Evolutionary conservation across 2,888 invertebrate genomes (phyloP).

Genomic region (Toxonevra muliebris): DNA sequence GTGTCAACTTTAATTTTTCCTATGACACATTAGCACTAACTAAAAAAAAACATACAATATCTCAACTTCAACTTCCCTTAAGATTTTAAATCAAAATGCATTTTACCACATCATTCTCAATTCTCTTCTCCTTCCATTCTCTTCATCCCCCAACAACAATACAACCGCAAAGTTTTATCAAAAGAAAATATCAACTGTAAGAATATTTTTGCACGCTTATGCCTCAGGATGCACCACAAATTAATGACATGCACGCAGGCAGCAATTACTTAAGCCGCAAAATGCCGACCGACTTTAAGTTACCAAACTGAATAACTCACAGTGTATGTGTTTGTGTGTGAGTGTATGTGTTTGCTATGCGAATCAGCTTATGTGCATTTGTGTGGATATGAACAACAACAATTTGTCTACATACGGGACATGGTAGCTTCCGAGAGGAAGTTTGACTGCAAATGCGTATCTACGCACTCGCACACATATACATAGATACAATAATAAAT

Average conservation of each 20-base stretch:
- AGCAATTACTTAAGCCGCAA: slow-evolving; percentile 39
- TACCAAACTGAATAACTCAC: neutral
- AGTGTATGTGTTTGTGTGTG: neutral
- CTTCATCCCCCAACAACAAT: too few species aligned
- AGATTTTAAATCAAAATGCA: too few species aligned
- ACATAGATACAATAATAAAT: neutral
- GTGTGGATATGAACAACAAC: slow-evolving; percentile 9
- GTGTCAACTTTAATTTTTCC: too few species aligned
- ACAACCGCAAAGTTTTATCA: too few species aligned
- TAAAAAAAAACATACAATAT: too few species aligned
- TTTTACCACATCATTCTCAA: too few species aligned
- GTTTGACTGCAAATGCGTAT: slow-evolving; percentile 9
- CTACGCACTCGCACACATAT: neutral
- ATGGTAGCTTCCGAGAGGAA: slow-evolving; percentile 26
- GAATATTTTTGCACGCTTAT: too few species aligned
- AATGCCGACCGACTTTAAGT: neutral
- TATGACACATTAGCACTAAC: too few species aligned
- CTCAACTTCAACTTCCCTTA: too few species aligned
- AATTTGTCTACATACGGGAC: slow-evolving; percentile 37
- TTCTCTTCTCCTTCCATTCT: too few species aligned
- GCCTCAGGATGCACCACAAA: slow-evolving; percentile 27
- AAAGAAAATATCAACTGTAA: too few species aligned
- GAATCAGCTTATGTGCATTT: too few species aligned
- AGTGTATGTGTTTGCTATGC: neutral
- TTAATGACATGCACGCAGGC: slow-evolving; percentile 33